A percentile compares a stretch with the other conserved stretches of the same genome.
Conservation (phyloP, 2,113 vertebrate genomes). For the Australoheros scitulus region DNA sequence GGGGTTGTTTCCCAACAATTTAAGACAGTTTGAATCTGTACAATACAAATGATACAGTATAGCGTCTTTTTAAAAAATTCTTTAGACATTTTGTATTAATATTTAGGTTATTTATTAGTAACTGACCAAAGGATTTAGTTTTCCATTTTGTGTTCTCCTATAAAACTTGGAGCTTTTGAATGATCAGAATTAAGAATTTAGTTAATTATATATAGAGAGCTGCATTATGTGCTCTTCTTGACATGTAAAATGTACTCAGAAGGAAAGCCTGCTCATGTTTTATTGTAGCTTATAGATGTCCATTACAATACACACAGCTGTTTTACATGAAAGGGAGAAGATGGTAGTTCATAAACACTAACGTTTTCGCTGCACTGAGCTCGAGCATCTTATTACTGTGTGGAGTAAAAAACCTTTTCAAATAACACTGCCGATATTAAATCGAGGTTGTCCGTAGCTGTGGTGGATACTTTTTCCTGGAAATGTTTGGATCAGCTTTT, state of each 20-base stretch:
- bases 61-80: no score
- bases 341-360: not conserved
- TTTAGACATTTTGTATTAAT: no score
- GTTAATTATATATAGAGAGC: not conserved
- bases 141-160: not conserved
- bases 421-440: not conserved
- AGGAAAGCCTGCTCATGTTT: not conserved
- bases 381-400: not conserved
- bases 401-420: not conserved
- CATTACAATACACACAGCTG: not conserved
- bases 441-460: not conserved
- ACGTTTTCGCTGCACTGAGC: not conserved
- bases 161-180: not conserved
- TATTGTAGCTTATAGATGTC: constrained; percentile 8
- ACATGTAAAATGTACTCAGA: not conserved
- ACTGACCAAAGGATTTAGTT: not conserved
- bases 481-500: not conserved
- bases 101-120: no score
- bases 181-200: not conserved
- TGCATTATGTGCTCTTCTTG: not conserved
- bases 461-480: not conserved
- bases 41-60: no score
- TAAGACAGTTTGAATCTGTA: no score
- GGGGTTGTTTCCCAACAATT: no score
- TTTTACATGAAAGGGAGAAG: not conserved